Percentiles rank a stretch among this genome's conserved stretches.
phyloP scores from a whole-genome alignment of 1,140 invertebrate species.

The Diorhabda carinulata region DNA sequence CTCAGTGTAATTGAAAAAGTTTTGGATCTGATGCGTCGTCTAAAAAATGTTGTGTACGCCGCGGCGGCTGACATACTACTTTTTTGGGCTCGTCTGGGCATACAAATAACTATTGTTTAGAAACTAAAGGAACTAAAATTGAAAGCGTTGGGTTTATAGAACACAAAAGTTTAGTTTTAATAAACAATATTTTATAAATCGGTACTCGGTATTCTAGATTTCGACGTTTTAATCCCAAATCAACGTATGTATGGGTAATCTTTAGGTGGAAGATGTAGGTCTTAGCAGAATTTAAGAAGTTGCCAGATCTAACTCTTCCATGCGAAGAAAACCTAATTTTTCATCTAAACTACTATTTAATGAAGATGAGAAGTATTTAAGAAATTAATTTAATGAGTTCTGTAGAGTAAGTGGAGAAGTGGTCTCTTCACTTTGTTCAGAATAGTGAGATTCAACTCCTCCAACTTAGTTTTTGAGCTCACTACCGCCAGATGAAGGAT shows the following conservation, averaged over 20 bases:
- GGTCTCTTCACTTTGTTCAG: conserved; percentile 46
- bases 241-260: not conserved
- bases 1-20: too few species aligned
- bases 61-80: too few species aligned
- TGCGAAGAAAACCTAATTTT: conserved; percentile 31
- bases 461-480: conserved; percentile 45
- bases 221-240: too few species aligned
- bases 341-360: not conserved
- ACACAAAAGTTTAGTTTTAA: too few species aligned
- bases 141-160: too few species aligned
- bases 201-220: too few species aligned
- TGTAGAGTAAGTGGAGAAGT: conserved; percentile 46
- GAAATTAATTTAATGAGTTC: conserved; percentile 22
- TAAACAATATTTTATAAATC: too few species aligned
- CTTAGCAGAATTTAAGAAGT: conserved; percentile 33
- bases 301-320: conserved; percentile 47
- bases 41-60: too few species aligned
- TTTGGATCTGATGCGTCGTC: too few species aligned
- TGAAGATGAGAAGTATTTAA: conserved; percentile 1
- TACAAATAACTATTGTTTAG: too few species aligned
- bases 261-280: conserved; percentile 42
- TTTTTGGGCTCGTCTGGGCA: too few species aligned
- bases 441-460: conserved; percentile 48
- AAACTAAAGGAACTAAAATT: too few species aligned
- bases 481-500: not conserved